A percentile compares a stretch with the other conserved stretches of the same genome.
Evolutionary conservation across 1,140 invertebrate species (phyloP).

Genomic region (Wasmannia auropunctata): DNA sequence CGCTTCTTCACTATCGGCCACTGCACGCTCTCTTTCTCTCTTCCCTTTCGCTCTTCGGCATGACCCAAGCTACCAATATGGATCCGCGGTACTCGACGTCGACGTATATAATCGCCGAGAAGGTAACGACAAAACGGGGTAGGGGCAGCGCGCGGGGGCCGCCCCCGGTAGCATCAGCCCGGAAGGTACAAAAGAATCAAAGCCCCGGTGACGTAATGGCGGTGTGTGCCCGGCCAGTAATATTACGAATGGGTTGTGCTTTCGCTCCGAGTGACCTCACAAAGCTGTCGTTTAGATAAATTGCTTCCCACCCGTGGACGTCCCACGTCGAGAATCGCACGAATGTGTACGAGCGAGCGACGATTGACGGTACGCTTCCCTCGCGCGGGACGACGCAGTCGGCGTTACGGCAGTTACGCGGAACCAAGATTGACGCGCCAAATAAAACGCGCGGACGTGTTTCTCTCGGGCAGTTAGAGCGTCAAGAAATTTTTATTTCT

Average conservation of each 20-base stretch:
- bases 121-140: not conserved
- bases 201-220: constrained; percentile 70
- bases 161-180: constrained; percentile 1
- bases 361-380: not conserved
- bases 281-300: constrained; percentile 79
- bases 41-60: not conserved
- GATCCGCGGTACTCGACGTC: not conserved
- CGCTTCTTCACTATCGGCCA: not conserved
- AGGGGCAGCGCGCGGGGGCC: not conserved
- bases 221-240: constrained; percentile 69
- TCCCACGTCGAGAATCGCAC: not conserved
- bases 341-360: not conserved
- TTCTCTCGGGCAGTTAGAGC: not conserved
- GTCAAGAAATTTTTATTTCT: not conserved
- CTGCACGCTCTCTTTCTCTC: not conserved
- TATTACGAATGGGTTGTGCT: constrained; percentile 77
- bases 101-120: constrained; percentile 45
- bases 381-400: not conserved
- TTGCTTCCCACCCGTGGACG: constrained; percentile 67
- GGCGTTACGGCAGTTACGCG: not conserved
- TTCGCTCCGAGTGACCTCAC: constrained; percentile 70
- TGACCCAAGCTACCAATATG: not conserved
- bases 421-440: not conserved
- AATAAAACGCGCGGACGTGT: not conserved
- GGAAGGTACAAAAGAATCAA: constrained; percentile 75